Base-by-base conservation (phyloP, 2,797 vertebrate genomes). In the Sebastes minor region DNA sequence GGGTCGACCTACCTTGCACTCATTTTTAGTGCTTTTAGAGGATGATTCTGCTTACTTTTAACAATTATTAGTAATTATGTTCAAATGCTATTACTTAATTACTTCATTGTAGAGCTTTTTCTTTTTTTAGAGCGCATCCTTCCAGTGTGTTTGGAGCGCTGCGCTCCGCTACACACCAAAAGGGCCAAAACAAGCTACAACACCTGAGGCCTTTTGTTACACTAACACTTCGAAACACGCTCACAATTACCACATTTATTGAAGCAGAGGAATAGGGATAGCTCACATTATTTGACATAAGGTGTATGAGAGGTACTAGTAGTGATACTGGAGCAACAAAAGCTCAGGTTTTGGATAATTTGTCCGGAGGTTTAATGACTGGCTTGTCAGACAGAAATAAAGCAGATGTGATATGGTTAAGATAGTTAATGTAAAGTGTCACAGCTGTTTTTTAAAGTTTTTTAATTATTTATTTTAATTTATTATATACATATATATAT, bases 121-220 rank as follows among this genome's bases (percentile, higher is more conserved):
- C 64, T 33, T 38, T 42, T 42, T 42, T 42, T 42, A 16, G 38
- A 27, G 52, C 16, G 32, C 66, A 2, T 46, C 16, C 42, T 74
- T 69, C 46, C 81, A 65, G 73, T 81, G 74, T 22, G 49, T 76
- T 83, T 65, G 52, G 33, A 80, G 49, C 52, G 6, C 57, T 59
- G 38, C 64, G 27, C 55, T 81, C 67, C 56, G 69, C 69, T 61
- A 10, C 14, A 57, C 69, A 49, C 56, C 30, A 61, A 81, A 85
- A 82, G 62, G 78, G 69, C 57, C 57, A 71, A 67, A 76, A 83
- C 76, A 66, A 84, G 67, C 79, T 71, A 1, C 42, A 78, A 67
- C 80, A 83, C 82, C 75, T 60, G 79, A 87, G 78, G 82, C 64
- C 74, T 71, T 88, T 80, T 55, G 61, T 71, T 73, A 56, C 71